These are phyloP conservation scores for Crenichthys baileyi DNA, from an alignment of 2,797 vertebrate genomes.

Conservation along the genomic window DNA sequence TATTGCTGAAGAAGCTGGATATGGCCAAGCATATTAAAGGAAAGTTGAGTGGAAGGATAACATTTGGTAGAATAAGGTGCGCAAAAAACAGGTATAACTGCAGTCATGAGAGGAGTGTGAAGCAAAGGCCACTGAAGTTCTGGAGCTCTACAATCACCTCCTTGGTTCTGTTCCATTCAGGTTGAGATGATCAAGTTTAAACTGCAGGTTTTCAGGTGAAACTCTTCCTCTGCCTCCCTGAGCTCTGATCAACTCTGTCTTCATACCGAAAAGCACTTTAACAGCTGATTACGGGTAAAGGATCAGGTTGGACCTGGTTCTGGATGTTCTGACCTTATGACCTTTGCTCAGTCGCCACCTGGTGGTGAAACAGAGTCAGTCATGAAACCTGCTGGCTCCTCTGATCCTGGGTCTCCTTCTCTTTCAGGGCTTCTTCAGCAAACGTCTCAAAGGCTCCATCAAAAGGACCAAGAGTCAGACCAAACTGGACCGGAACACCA, in stretches of 20 bases:
- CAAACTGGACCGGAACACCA: conserved; percentile 93
- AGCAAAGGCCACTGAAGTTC: too few relatives aligned
- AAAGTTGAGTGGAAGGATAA: background rate
- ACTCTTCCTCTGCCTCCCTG: too few relatives aligned
- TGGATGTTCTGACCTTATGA: background rate
- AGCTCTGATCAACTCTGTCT: too few relatives aligned
- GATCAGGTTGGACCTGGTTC: too few relatives aligned
- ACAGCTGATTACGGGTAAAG: too few relatives aligned
- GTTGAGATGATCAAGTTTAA: too few relatives aligned
- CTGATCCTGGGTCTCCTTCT: background rate
- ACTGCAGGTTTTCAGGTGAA: too few relatives aligned
- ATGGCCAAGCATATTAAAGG: background rate
- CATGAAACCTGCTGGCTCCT: background rate
- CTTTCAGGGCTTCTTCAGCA: conserved; percentile 94
- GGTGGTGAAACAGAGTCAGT: background rate
- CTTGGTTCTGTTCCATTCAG: too few relatives aligned
- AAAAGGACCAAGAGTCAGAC: conserved; percentile 98
- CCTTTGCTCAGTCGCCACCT: background rate
- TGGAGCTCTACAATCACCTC: too few relatives aligned
- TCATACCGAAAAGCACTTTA: too few relatives aligned
- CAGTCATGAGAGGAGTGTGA: too few relatives aligned
- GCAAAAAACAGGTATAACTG: background rate
- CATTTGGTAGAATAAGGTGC: background rate
- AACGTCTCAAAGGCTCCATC: conserved; percentile 96
- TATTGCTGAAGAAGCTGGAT: too few relatives aligned